Base-by-base conservation (phyloP, 1,140 invertebrate species). In the Drosophila nebulosa region DNA sequence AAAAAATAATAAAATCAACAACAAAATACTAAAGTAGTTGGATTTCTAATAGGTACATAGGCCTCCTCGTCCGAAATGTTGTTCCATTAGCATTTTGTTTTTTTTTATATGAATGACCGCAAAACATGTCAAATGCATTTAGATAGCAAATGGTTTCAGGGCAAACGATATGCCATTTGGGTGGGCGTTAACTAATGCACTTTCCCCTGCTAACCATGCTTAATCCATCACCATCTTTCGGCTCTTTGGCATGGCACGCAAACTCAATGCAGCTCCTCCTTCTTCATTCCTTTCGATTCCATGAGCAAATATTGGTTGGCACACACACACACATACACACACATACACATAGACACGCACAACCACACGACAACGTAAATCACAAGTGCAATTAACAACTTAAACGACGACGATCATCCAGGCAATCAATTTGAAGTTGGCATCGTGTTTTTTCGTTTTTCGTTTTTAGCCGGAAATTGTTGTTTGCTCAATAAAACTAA, bases 401-500 rank as follows among this genome's bases (percentile, higher is more conserved):
- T 70, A 84, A 86, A 68, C 80, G 73, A 63, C 74, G 9, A 46
- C 51, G 69, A 74, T 73, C 75, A 78, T 64, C 74, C 7, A 53
- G 51, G 62, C 58, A 59, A 81, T 66, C 52, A 71, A 65, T 75
- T 83, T 74, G 60, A 24, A 66, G 74, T 59, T 65, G 61, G 60
- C 67, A 42, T 46, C 39, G 39, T 46, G 39, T 46, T 46, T 46
- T 18, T 30, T 30, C 27, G 7, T 6, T 30, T 6, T 30, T 0
- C 9, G 1, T 27, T 18, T 21, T 2, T 18, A 74, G 74, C 62
- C 80, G 81, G 78, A 86, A 85, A 85, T 86, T 81, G 83, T 81
- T 81, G 78, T 81, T 86, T 80, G 78, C 66, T 51, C 83, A 86
- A 86, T 86, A 86, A 86, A 86, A 86, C 74, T 86, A 88, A 86